These are phyloP conservation scores for Neelides sp. DNA, from an alignment of 1,140 invertebrate genomes.

Conservation along the genomic window DNA sequence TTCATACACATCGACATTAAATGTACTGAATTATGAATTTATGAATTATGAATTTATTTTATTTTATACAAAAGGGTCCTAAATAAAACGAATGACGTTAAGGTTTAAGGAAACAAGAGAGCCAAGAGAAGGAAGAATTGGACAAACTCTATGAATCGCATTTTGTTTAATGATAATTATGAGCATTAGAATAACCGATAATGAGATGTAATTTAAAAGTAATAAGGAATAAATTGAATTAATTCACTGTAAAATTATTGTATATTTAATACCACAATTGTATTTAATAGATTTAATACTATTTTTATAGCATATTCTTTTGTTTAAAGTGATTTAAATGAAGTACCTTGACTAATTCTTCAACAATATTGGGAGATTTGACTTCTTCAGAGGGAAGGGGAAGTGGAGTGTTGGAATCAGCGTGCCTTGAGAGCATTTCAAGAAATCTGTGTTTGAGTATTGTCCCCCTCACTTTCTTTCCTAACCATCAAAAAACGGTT, in stretches of 20 bases:
- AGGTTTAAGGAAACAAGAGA: no score
- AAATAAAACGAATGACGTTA: no score
- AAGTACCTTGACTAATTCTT: slow-evolving; percentile 70
- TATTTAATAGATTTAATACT: neutral
- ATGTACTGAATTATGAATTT: no score
- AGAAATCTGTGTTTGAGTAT: slow-evolving; percentile 28
- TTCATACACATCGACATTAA: no score
- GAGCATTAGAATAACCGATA: no score
- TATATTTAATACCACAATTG: no score
- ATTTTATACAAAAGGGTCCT: no score
- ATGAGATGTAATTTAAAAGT: neutral
- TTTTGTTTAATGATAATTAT: no score
- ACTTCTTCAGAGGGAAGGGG: slow-evolving; percentile 59
- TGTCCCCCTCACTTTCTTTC: slow-evolving; percentile 27
- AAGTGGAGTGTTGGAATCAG: neutral
- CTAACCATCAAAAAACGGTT: no score
- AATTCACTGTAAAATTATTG: neutral
- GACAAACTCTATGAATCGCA: no score
- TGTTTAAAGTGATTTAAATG: neutral
- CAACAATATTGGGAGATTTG: slow-evolving; percentile 57
- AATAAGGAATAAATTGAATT: neutral
- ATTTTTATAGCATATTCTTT: neutral
- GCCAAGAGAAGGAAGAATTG: no score
- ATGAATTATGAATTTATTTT: no score
- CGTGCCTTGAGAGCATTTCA: slow-evolving; percentile 22